Evolutionary conservation across 2,888 invertebrate genomes (phyloP), one percentile per base, ranked within the genome.

Genomic region (Lithophane semibrunnea): DNA sequence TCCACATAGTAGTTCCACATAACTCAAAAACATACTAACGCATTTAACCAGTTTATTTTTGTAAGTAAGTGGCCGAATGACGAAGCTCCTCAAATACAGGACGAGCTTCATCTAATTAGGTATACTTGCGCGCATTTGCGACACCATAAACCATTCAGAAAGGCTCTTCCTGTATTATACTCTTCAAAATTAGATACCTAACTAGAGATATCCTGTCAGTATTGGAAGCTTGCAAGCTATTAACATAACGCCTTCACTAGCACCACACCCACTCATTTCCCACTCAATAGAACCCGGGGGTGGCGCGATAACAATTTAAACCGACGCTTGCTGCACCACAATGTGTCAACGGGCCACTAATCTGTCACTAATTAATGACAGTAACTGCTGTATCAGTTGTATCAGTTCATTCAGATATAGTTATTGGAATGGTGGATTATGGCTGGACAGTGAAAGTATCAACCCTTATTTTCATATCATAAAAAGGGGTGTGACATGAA

Each of bases 221-320:
- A 49, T 8, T 21, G 29, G 12, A 18, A 4, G 1, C 5, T 18
- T 37, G 18, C 9, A n/a, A n/a, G n/a, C 16, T 68, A 47, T n/a
- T n/a, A 29, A 68, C 47, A 7, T 16, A 8, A 18, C 67, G 67
- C 73, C 63, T 1, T 18, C 42, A 77, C 21, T 60, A 37, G 0
- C 60, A 64, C 75, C 67, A 18, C 29, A 63, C 70, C 68, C 24
- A 3, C 44, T 47, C 3, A 61, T 47, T 54, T 18, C 60, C 47
- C 63, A 64, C 52, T 75, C 71, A 80, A 83, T 69, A 64, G 65
- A 79, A 13, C 29, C 13, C 37, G 21, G 49, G 52, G 60, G 65
- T 12, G 63, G 47, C 68, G 64, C 42, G 61, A 76, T 83, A 75
- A 75, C 68, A 75, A 79, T 81, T 68, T 77, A 73, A 73, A 66